phyloP scores from a whole-genome alignment of 2,113 vertebrate species.

The Bos indicus region DNA sequence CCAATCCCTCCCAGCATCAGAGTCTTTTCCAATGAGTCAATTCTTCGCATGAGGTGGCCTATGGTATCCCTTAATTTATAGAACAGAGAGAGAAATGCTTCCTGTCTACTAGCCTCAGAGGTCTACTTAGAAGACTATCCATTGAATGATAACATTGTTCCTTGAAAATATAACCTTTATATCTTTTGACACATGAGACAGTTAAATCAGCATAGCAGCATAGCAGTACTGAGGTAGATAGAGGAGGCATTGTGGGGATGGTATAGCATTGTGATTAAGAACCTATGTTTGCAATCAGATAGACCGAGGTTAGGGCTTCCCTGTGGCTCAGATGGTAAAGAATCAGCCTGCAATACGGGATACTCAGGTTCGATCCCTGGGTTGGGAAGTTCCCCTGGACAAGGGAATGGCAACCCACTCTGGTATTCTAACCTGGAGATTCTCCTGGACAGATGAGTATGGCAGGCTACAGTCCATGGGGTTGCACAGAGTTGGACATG shows the following conservation, averaged over 20 bases:
- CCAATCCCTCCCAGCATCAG: too few relatives aligned
- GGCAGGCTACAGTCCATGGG: not conserved
- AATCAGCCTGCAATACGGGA: not conserved
- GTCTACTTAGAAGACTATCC: not conserved
- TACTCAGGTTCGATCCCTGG: not conserved
- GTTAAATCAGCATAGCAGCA: not conserved
- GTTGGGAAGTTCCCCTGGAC: not conserved
- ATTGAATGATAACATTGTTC: not conserved
- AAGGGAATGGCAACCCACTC: not conserved
- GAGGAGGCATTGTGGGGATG: not conserved
- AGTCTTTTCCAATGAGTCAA: too few relatives aligned
- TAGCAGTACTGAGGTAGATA: not conserved
- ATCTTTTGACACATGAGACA: not conserved
- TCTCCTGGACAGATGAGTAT: not conserved
- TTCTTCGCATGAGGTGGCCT: too few relatives aligned
- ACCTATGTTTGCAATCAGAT: not conserved
- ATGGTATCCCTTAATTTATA: not conserved
- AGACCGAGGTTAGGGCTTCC: not conserved
- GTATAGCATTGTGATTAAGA: not conserved
- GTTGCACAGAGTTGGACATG: too few relatives aligned
- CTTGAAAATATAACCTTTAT: constrained; percentile 16
- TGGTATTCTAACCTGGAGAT: not conserved
- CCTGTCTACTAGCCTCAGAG: not conserved
- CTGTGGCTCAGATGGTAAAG: not conserved
- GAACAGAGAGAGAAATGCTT: not conserved